Evolutionary conservation across 2,888 invertebrate species (phyloP).

Genomic region (Chrysomela aeneicollis): DNA sequence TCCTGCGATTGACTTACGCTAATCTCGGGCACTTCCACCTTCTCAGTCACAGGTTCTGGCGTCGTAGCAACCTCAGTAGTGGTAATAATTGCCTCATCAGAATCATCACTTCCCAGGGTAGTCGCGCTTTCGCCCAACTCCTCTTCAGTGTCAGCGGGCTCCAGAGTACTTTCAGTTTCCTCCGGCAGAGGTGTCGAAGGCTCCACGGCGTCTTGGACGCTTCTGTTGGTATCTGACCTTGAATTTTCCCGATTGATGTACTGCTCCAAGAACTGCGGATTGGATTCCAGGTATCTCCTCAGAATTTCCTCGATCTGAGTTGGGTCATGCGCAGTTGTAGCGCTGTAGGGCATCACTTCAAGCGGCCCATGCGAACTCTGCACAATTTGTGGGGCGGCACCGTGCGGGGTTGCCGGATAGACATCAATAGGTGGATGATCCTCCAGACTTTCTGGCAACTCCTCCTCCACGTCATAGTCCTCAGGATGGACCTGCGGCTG

Average conservation of each 20-base stretch:
- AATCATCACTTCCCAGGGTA: too few relatives aligned
- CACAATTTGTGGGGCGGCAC: background rate
- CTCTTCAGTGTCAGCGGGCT: background rate
- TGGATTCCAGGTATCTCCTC: background rate
- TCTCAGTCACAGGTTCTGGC: background rate
- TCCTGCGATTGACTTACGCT: background rate
- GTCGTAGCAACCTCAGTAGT: background rate
- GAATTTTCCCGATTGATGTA: background rate
- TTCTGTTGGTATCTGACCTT: background rate
- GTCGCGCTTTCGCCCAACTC: background rate
- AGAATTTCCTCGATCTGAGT: background rate
- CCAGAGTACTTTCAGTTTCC: background rate
- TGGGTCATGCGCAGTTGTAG: too few relatives aligned
- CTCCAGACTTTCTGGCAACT: too few relatives aligned
- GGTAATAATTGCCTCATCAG: background rate
- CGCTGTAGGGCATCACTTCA: too few relatives aligned
- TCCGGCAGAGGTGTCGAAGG: background rate
- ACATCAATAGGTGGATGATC: too few relatives aligned
- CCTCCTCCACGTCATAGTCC: too few relatives aligned
- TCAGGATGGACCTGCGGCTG: background rate
- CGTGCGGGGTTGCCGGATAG: too few relatives aligned
- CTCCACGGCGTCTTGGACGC: background rate
- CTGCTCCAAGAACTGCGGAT: background rate
- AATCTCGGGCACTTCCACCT: background rate
- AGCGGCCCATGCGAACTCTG: background rate